Evolutionary conservation across 2,797 vertebrate species (phyloP), one percentile per base, ranked within the genome.

Genomic region (Helostoma temminkii): DNA sequence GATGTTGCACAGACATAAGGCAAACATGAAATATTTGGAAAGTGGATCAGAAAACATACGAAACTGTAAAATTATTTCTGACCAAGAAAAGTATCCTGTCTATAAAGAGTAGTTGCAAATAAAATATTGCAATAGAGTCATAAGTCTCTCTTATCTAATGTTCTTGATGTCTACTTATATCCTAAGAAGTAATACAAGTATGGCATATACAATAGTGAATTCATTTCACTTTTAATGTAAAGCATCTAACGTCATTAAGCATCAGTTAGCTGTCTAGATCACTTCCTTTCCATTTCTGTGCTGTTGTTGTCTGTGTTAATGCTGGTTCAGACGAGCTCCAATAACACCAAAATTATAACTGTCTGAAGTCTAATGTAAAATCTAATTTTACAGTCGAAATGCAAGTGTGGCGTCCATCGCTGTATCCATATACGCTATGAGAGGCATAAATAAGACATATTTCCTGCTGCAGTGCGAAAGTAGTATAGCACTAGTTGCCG

Each of bases 221-320:
- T 52, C n/a, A 54, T 71, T 69, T 58, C 28, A 34, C 18, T 24
- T 68, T 61, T 46, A 42, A 75, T 64, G 24, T 48, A n/a, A 26
- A 16, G n/a, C 48, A 39, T 74, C 28, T 30, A 64, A 69, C 73
- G 43, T 70, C 45, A 45, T 87, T 70, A 81, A 55, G 41, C 47
- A 78, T 61, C 60, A 74, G 74, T 82, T 82, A 66, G 9, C 41
- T 4, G 61, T 62, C 63, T 71, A 30, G 56, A 73, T 81, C 43
- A 56, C 71, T 76, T 83, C 78, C 65, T 80, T 45, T 77, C 67
- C 65, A 72, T 79, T 76, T 76, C 39, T 18, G 36, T 60, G 52
- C 55, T 48, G 24, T 15, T 57, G 41, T 47, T 34, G 10, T 50
- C 36, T n/a, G 15, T 66, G 46, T 67, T 80, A 68, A 80, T 74